Base-by-base conservation (phyloP, 2,797 vertebrate species). In the Sebastiscus albofasciatus region DNA sequence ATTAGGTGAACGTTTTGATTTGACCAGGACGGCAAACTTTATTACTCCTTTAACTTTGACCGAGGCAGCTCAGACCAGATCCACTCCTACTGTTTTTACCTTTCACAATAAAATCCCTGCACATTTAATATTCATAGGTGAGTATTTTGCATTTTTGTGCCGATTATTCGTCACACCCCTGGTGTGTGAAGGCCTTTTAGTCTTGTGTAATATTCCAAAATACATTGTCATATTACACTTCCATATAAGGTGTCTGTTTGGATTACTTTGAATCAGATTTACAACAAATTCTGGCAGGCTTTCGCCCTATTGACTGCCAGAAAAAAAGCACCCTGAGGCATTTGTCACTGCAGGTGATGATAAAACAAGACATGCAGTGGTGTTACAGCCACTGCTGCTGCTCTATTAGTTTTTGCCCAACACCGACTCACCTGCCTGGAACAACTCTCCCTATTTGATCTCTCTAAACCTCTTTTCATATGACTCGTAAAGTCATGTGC, bases 241-340 rank as follows among this genome's bases (percentile, higher is more conserved):
- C 26, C 11, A 22, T n/a, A 8, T 72, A 55, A 42, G n/a, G 39
- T 2, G 26, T 33, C n/a, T 67, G 64, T 60, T 52, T 75, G 60
- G 33, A 62, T 60, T 75, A 3, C 16, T 27, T 26, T 52, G 2
- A 76, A 36, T 61, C 7, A 11, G 31, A 67, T 71, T 77, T 18
- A 66, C n/a, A 75, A 49, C n/a, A 29, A 78, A 76, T 71, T 33
- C 29, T 83, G 42, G 3, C 62, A 72, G 26, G 33, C 20, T 62
- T 72, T 75, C 18, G 14, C 29, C 33, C 11, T 27, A 31, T 71
- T 65, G 31, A 36, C 26, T 56, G 65, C 58, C 56, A 49, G 36
- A 31, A 71, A 61, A 55, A 75, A 59, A n/a, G 2, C 8, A 39
- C 49, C 55, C 29, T 0, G 8, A 62, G 46, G 42, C 36, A 27